Evolutionary conservation across 2,113 vertebrate genomes (phyloP), one percentile per base, ranked within the genome.

Genomic region (Camelus bactrianus): DNA sequence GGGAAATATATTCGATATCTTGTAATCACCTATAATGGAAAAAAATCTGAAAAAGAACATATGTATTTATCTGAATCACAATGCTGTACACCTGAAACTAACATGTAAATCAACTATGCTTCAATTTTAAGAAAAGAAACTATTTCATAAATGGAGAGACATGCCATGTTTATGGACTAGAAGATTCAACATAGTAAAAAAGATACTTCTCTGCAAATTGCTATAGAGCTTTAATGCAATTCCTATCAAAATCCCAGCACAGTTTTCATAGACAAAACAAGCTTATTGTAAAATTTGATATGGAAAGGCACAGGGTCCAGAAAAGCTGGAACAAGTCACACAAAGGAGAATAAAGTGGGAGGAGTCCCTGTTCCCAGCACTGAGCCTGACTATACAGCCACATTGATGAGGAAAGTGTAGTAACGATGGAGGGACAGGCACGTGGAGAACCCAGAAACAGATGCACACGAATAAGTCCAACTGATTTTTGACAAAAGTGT

Each of bases 241-340:
- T 67, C 38, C 12, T 42, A 75, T 67, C 16, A 52, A 94, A 87
- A 87, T 87, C 16, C 84, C 84, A 93, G 15, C 58, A 76, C 81
- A 35, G 2, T 30, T 93, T 90, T 67, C 60, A 4, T 22, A 67
- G 28, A 69, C 14, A 83, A 17, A 67, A 76, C 10, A 88, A 69
- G 52, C 9, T 83, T 88, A 89, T 83, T 88, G 89, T 88, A 94
- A 72, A 89, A 84, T 72, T 20, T 20, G 56, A 77, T 13, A 62
- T 17, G 56, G 62, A 76, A 88, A 32, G 10, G 16, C 11, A 56
- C 20, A 52, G 48, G 20, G 28, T 38, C 5, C 48, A 38, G 9
- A 91, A 85, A 10, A 65, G 73, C 76, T 64, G 56, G 72, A 69
- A 92, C 35, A 54, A 50, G 20, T 69, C 32, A 77, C 19, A 46